phyloP scores from a whole-genome alignment of 2,888 invertebrate genomes.

The Adineta ricciae region DNA sequence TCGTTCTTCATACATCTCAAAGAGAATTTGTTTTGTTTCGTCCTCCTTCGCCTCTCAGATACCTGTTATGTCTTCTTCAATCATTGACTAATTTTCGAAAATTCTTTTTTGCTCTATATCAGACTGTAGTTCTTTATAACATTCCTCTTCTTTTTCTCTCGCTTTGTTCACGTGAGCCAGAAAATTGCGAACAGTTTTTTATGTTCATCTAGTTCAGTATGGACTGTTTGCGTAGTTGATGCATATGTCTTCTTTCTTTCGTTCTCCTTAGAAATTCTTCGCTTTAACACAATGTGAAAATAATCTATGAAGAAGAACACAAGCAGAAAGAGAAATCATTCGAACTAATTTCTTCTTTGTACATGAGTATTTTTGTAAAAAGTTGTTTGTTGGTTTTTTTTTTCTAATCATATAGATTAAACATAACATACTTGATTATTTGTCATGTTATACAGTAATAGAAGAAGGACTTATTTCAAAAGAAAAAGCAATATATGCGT shows the following conservation, averaged over 20 bases:
- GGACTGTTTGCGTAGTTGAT: conserved; percentile 1
- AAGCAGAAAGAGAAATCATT: background rate
- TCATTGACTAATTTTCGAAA: background rate
- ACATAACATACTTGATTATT: background rate
- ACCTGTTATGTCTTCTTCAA: background rate
- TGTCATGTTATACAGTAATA: background rate
- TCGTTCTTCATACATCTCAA: background rate
- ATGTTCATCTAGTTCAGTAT: conserved; percentile 5
- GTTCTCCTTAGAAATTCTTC: background rate
- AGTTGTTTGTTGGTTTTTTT: background rate
- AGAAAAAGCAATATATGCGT: background rate
- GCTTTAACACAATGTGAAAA: background rate
- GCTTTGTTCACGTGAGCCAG: background rate
- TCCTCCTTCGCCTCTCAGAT: background rate
- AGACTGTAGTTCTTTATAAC: background rate
- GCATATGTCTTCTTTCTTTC: background rate
- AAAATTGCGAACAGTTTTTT: background rate
- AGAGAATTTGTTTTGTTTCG: background rate
- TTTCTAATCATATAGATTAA: conserved; percentile 12
- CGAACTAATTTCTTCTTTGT: background rate
- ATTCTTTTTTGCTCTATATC: background rate
- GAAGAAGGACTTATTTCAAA: background rate
- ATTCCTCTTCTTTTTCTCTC: background rate
- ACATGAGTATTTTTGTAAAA: conserved; percentile 4
- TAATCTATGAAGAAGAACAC: background rate